These are phyloP conservation scores for Leptoclinus maculatus DNA, from an alignment of 2,797 vertebrate genomes.

Conservation along the genomic window DNA sequence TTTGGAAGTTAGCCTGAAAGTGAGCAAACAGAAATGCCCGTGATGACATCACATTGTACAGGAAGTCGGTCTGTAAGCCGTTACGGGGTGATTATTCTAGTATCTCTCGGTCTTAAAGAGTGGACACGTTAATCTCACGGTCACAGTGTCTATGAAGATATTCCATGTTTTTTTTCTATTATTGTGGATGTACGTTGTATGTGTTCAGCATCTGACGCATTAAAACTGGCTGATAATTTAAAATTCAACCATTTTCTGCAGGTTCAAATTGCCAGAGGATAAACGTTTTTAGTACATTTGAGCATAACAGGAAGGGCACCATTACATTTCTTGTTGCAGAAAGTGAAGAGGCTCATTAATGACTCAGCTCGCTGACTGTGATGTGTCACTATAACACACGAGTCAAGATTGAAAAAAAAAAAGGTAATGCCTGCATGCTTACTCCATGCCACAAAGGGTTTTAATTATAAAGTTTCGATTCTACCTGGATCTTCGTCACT, in stretches of 20 bases:
- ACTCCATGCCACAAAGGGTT: not conserved
- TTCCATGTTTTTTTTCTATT: too few relatives aligned
- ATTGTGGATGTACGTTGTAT: too few relatives aligned
- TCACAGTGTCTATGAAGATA: too few relatives aligned
- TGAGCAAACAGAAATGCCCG: too few relatives aligned
- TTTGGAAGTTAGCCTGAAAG: too few relatives aligned
- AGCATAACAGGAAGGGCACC: too few relatives aligned
- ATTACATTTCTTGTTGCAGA: not conserved
- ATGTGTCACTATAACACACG: not conserved
- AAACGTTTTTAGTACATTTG: not conserved
- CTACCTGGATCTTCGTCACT: not conserved
- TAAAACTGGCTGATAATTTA: not conserved
- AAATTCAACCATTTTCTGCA: not conserved
- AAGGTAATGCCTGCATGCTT: not conserved
- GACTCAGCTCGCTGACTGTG: not conserved
- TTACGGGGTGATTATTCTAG: too few relatives aligned
- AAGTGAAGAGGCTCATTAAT: not conserved
- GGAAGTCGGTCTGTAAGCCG: too few relatives aligned
- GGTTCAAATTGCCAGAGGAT: not conserved
- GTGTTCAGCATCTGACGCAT: not conserved
- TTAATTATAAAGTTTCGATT: not conserved
- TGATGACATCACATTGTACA: too few relatives aligned
- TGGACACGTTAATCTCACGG: too few relatives aligned
- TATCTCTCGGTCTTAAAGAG: too few relatives aligned
- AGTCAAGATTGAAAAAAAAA: too few relatives aligned